Base-by-base conservation (phyloP, 2,888 invertebrate species). In the Octonoba sinensis region DNA sequence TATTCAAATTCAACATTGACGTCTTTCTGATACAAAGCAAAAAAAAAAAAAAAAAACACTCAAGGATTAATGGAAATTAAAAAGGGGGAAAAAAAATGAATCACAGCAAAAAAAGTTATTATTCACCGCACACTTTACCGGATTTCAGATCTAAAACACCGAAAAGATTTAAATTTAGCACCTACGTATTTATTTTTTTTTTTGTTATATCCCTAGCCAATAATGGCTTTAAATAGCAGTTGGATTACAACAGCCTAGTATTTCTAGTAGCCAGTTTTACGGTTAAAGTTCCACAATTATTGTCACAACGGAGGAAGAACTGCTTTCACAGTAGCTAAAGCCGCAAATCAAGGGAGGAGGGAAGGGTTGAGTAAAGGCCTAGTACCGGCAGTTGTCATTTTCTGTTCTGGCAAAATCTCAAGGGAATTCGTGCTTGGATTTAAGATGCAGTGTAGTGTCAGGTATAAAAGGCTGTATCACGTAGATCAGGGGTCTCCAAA, bases 381-480 rank as follows among this genome's bases (percentile, higher is more conserved):
- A 56, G 73, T 20, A 67, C 67, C 69, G 69, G 73, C 73, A 73
- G 69, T 81, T 81, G 56, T 64, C 60, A 67, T 67, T 49, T 79
- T 59, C 66, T 60, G 44, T 27, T 36, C 36, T n/a, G n/a, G 62
- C 51, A 74, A 73, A 81, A 62, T 69, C 69, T 74, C 69, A 27
- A 51, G 27, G 60, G 54, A 69, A 67, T 73, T 22, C 79, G 79
- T 81, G 79, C 62, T 67, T 47, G 54, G 79, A 81, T 81, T 81
- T 81, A 77, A 77, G 76, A 64, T 11, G 36, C 18, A 44, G 62
- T 67, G 67, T 62, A 46, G 46, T 27, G 60, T 73, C 72, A 73
- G 73, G 56, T 69, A 81, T 81, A 81, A 81, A 73, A 36, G 73
- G 73, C 74, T 64, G 51, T 64, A 54, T 81, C 79, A 81, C 79